Evolutionary conservation across 1,140 invertebrate species (phyloP).

Genomic region (Macrobrachium nipponense): DNA sequence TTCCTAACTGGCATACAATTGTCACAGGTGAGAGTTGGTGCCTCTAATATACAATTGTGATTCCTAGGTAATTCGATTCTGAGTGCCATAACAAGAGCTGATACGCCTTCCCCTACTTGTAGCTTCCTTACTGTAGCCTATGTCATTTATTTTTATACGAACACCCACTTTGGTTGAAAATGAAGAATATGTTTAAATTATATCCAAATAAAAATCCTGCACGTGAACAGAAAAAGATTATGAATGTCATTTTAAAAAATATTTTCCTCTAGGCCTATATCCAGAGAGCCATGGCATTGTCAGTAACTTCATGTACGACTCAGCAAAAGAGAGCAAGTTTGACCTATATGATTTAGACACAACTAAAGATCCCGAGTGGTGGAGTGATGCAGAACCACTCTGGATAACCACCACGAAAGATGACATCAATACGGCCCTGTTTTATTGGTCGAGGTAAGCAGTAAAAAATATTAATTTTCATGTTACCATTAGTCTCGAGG

Average conservation of each 20-base stretch:
- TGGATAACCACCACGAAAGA: constrained; percentile 32
- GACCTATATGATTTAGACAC: not conserved
- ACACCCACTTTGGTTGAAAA: too few species aligned
- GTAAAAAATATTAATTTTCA: not conserved
- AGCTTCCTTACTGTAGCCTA: too few species aligned
- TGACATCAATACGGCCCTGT: not conserved
- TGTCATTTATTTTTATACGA: too few species aligned
- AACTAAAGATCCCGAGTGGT: constrained; percentile 19
- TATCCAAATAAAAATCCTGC: not conserved
- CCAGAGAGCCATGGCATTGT: constrained; percentile 42
- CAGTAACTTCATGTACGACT: constrained; percentile 26
- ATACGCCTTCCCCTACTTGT: too few species aligned
- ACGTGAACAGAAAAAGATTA: too few species aligned
- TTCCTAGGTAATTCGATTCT: too few species aligned
- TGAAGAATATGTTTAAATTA: too few species aligned
- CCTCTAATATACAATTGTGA: too few species aligned
- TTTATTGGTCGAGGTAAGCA: constrained; percentile 34
- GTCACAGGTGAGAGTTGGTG: constrained; percentile 15
- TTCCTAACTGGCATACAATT: constrained; percentile 46
- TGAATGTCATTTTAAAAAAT: not conserved
- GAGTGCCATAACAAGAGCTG: too few species aligned
- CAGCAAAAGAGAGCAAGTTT: not conserved
- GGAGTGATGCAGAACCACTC: constrained; percentile 23
- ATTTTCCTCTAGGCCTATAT: constrained; percentile 10
- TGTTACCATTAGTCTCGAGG: not conserved